These are phyloP conservation scores for Cerastoderma edule DNA, from an alignment of 2,888 invertebrate genomes.

Conservation along the genomic window DNA sequence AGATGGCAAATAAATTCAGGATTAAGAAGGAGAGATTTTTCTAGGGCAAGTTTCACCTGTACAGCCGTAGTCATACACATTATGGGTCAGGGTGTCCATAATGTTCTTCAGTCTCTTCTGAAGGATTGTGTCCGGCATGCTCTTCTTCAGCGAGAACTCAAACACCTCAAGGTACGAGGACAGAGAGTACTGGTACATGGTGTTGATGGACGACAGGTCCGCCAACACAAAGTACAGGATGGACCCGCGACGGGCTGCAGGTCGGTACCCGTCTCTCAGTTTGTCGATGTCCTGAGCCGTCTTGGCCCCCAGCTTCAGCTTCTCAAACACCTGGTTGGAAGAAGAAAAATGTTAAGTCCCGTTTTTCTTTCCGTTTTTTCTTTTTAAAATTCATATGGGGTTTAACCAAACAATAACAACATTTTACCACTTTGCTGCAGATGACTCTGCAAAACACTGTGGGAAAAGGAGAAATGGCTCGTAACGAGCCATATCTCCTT, in stretches of 20 bases:
- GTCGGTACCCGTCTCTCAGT: slow-evolving; percentile 92
- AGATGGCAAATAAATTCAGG: too few species aligned
- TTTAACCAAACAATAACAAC: too few species aligned
- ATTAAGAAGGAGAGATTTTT: too few species aligned
- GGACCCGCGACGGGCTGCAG: slow-evolving; percentile 93
- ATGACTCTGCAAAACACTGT: too few species aligned
- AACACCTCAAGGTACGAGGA: slow-evolving; percentile 94
- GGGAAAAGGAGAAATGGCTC: too few species aligned
- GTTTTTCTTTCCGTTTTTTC: too few species aligned
- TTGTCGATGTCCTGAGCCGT: slow-evolving; percentile 93
- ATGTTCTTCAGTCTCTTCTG: slow-evolving; percentile 91
- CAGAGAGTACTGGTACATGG: slow-evolving; percentile 97
- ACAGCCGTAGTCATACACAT: slow-evolving; percentile 95
- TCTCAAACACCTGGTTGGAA: slow-evolving; percentile 87
- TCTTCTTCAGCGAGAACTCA: slow-evolving; percentile 91
- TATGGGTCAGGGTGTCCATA: slow-evolving; percentile 92
- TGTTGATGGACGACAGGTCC: slow-evolving; percentile 94
- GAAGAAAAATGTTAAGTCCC: not conserved
- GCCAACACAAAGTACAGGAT: slow-evolving; percentile 95
- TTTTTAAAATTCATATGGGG: too few species aligned
- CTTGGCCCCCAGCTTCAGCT: slow-evolving; percentile 90
- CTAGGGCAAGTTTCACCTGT: slow-evolving; percentile 87
- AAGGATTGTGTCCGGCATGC: slow-evolving; percentile 92
- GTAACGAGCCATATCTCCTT: too few species aligned
- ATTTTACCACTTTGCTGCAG: too few species aligned